These are phyloP conservation scores for Xerus inauris DNA, from an alignment of 2,113 vertebrate species.

Conservation along the genomic window DNA sequence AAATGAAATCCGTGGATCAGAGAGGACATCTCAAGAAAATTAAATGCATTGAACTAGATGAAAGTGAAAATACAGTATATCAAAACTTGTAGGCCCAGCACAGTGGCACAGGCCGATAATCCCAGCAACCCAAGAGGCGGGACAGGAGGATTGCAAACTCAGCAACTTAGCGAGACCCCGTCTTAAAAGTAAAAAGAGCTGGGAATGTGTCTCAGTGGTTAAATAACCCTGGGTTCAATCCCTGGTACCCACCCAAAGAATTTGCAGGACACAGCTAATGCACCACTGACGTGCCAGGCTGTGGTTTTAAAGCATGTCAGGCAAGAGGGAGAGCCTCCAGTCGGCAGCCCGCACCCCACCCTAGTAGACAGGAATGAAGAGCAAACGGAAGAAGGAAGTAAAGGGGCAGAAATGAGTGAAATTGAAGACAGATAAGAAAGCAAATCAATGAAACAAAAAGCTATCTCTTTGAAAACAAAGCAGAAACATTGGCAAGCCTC, in stretches of 20 bases:
- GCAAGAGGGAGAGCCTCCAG: background rate
- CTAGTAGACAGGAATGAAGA: background rate
- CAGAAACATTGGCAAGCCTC: background rate
- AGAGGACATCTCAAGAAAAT: background rate
- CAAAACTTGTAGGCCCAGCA: too few species aligned
- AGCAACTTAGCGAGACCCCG: too few species aligned
- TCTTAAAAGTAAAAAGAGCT: too few species aligned
- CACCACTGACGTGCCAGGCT: background rate
- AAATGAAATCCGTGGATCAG: background rate
- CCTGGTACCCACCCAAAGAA: too few species aligned
- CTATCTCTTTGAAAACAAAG: background rate
- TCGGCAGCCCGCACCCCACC: background rate
- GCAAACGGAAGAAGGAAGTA: background rate
- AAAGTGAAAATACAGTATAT: background rate
- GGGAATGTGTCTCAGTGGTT: too few species aligned
- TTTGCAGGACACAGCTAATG: background rate
- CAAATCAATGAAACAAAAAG: background rate
- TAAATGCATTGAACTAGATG: background rate
- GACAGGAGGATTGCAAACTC: too few species aligned
- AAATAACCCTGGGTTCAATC: too few species aligned
- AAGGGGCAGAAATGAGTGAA: background rate
- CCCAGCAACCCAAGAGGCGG: too few species aligned
- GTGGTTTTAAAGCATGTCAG: rapidly evolving
- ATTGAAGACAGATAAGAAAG: too few species aligned
- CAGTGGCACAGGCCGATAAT: too few species aligned